Evolutionary conservation across 2,113 vertebrate species (phyloP).

Genomic region (Dromaius novaehollandiae): DNA sequence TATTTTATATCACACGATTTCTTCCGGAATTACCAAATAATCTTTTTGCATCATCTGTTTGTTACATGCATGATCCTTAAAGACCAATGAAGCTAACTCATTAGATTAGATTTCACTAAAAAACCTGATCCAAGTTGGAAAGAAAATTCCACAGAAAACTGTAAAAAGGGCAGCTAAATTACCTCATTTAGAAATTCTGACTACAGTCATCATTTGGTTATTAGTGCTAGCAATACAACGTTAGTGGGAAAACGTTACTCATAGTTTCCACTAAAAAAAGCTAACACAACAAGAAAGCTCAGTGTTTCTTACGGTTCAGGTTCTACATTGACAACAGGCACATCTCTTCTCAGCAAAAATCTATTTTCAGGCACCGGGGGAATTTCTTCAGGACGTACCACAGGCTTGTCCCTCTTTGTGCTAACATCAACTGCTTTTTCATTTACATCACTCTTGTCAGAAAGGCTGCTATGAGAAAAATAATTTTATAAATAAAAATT

Average conservation of each 20-base stretch:
- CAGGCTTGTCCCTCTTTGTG: conserved; percentile 90
- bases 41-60: neutral
- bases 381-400: conserved; percentile 96
- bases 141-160: neutral
- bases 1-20: neutral
- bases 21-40: neutral
- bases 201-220: neutral
- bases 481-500: neutral
- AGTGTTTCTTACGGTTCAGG: conserved; percentile 81
- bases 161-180: neutral
- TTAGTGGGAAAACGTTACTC: neutral
- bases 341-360: conserved; percentile 91
- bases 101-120: neutral
- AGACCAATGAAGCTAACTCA: neutral
- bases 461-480: conserved; percentile 69
- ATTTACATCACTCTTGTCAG: conserved; percentile 73
- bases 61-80: neutral
- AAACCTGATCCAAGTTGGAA: neutral
- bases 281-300: neutral
- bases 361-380: conserved; percentile 97
- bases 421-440: conserved; percentile 78
- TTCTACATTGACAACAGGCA: conserved; percentile 79
- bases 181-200: neutral
- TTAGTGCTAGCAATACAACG: rapidly evolving
- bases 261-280: neutral